phyloP scores from a whole-genome alignment of 2,888 invertebrate genomes.

The Norana najaformis region DNA sequence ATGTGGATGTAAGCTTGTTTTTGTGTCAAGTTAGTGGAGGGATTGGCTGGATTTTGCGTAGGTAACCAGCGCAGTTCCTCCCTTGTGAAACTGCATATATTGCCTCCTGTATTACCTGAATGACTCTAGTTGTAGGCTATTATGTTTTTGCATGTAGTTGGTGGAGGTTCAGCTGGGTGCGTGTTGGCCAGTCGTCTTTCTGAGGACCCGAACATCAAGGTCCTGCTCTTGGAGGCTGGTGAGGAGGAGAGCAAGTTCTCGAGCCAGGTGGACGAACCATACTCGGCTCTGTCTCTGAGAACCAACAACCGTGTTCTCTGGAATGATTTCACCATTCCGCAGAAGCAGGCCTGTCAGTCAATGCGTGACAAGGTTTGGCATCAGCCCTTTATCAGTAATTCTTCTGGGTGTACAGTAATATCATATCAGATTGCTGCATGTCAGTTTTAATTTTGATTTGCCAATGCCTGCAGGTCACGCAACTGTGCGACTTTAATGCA shows the following conservation, averaged over 20 bases:
- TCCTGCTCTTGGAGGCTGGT: constrained; percentile 51
- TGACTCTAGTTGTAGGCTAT: not conserved
- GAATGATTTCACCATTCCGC: constrained; percentile 72
- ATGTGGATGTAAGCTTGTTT: not conserved
- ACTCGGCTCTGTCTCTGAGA: constrained; percentile 60
- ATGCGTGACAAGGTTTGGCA: constrained; percentile 62
- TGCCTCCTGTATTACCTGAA: not conserved
- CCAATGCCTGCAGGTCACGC: not conserved
- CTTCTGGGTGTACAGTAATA: not conserved
- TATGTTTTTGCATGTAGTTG: constrained; percentile 46
- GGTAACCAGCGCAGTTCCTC: not conserved
- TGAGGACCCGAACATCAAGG: constrained; percentile 48
- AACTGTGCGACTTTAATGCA: not conserved
- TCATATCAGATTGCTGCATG: not conserved
- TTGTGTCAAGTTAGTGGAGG: not conserved
- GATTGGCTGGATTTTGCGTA: not conserved
- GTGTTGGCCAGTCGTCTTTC: constrained; percentile 54
- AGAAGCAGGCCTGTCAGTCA: constrained; percentile 61
- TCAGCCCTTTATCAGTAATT: not conserved
- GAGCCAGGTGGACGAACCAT: constrained; percentile 67
- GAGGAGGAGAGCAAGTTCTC: constrained; percentile 46
- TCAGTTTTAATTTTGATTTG: not conserved
- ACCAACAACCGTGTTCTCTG: constrained; percentile 72
- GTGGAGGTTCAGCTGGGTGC: constrained; percentile 55
- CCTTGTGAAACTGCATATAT: not conserved